Base-by-base conservation (phyloP, 2,797 vertebrate genomes). In the Girardinus metallicus region DNA sequence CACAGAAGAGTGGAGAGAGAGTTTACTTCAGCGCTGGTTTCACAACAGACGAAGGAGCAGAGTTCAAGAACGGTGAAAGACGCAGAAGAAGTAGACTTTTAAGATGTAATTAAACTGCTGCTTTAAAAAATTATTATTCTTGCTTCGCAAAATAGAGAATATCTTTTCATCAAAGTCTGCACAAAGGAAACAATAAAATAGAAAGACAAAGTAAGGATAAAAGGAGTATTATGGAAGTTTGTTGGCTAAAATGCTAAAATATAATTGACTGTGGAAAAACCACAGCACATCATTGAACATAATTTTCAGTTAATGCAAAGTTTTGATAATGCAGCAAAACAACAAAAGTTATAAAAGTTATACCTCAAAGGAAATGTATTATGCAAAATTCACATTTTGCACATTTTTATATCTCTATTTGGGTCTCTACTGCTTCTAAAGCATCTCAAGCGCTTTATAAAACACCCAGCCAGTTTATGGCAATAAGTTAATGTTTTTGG, bases 61-160 rank as follows among this genome's bases (percentile, higher is more conserved):
- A 90, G 91, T 93, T 94, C 92, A 94, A 94, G 91, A 93, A 86
- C 91, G 85, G 80, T 60, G 81, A 84, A 90, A 91, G 91, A 89
- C 77, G 89, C 80, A 23, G 74, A 88, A 75, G 71, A 90, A 62
- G 84, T 86, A 71, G 82, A 92, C 91, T 93, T 93, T 92, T 88
- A 91, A 89, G 86, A 87, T 75, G 91, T 91, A 94, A 95, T 95
- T 95, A 95, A 94, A 92, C 85, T 82, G 80, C 62, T 29, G 49
- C 88, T 88, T 93, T 88, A 77, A 79, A 88, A 87, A 86, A 79
- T 53, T 9, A 93, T 92, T 87, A 91, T 89, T 91, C 88, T 31
- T 78, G 84, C 86, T 80, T 74, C 55, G 75, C 79, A 83, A 89
- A 47, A 74, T 87, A 87, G 76, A 87, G 75, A 12, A 88, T 46